phyloP scores from a whole-genome alignment of 1,140 invertebrate species.

The Drosophila tani region DNA sequence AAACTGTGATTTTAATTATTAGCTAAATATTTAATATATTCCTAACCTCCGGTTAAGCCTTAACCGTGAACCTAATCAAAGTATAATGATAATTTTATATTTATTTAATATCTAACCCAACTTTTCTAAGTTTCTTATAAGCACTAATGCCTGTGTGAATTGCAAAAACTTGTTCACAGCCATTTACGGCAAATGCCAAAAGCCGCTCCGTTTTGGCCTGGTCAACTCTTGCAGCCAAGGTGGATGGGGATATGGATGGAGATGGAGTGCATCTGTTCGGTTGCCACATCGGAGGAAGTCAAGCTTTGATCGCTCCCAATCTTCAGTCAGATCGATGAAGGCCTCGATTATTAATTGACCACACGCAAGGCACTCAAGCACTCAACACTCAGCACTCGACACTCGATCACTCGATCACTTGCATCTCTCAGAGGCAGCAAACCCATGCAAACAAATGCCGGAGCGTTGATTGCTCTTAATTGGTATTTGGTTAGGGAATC shows the following conservation, averaged over 20 bases:
- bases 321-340: conserved; percentile 22
- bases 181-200: conserved; percentile 35
- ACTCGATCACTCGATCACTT: conserved; percentile 14
- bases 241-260: not conserved
- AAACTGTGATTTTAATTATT: no score
- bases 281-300: conserved; percentile 11
- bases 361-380: conserved; percentile 22
- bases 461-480: conserved; percentile 42
- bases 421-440: conserved; percentile 7
- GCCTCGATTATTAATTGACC: conserved; percentile 33
- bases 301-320: conserved; percentile 2
- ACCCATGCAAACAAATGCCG: conserved; percentile 22
- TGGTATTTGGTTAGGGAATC: conserved; percentile 31
- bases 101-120: not conserved
- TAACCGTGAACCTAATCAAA: not conserved
- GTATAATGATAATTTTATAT: not conserved
- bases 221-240: not conserved
- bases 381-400: not conserved
- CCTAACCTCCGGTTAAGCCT: not conserved
- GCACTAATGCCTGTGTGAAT: not conserved
- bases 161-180: conserved; percentile 27
- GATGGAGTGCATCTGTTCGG: conserved; percentile 1
- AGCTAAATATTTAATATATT: no score
- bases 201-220: conserved; percentile 22
- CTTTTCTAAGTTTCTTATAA: not conserved